Base-by-base conservation (phyloP, 2,113 vertebrate species). In the Nothoprocta pentlandii region DNA sequence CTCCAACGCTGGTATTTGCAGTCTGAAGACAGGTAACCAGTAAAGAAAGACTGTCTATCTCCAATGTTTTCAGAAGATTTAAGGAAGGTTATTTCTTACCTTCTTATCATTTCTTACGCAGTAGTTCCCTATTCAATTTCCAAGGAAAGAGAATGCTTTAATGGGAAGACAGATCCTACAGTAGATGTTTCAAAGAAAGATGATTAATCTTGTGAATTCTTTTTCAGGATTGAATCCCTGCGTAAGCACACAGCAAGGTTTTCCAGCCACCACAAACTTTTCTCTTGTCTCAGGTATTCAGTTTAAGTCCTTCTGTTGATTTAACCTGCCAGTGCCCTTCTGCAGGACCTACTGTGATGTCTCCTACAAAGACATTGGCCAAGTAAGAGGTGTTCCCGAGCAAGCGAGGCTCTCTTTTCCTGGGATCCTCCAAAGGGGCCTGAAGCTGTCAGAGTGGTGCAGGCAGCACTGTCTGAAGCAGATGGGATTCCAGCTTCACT, bases 191-290 rank as follows among this genome's bases (percentile, higher is more conserved):
- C 17, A 58, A 58, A 32, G 54, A 58, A 56, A 56, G 54, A 58
- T 16, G 28, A 32, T 32, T 58, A 32, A 32, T 17, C 54, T 56
- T 16, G 16, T 58, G 28, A 32, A 58, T 58, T 32, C 54, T 58
- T 58, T 58, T 30, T 56, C 16, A 58, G 32, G 54, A 32, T 10
- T 10, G 3, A 58, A 58, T 10, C 28, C 54, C 54, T 32, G 32
- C 6, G 41, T 30, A 98, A 69, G 42, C 94, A 42, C 4, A 76
- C 7, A 20, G 98, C 83, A 68, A 98, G 98, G 42, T 76, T 63
- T 19, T 82, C 19, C 67, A 98, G 75, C 98, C 98, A 99, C 7
- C 61, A 51, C 17, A 90, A 71, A 76, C 88, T 97, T 39, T 32
- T 84, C 25, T 73, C 13, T 1, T 97, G 96, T 59, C 62, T 90